Evolutionary conservation across 2,888 invertebrate genomes (phyloP), one percentile per base, ranked within the genome.

Genomic region (Exocentrus adspersus): DNA sequence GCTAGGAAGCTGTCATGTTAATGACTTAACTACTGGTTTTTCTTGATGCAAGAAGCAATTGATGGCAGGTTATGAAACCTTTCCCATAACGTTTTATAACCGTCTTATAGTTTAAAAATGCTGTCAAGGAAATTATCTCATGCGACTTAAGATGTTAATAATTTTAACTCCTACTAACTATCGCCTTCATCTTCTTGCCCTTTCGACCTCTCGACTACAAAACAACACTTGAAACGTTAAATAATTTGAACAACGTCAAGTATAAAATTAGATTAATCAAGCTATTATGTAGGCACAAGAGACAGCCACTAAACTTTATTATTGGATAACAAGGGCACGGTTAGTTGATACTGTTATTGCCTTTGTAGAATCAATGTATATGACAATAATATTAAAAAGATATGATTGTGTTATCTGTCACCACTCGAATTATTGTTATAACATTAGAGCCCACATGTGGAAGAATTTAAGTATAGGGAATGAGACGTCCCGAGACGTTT

Each of bases 321-420:
- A 53, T 53, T 53, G 53, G 21, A 53, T 41, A 53, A 53, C 53
- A 53, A 53, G 53, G 53, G 53, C 53, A 42, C 19, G 24, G 32
- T 53, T 52, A 53, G 20, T 41, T 12, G 21, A 42, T 16, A 53
- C 53, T 41, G 41, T 53, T 53, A 7, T 2, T 37, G 16, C 20
- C 4, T 52, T 20, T 41, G 16, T 14, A 28, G 12, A n/a, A 14
- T 9, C 28, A 14, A 48, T 28, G n/a, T 48, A 48, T 28, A 28
- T 48, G 16, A 16, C 24, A 48, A 48, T 28, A 24, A 24, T 12
- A 24, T 14, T 48, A 24, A 32, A n/a, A 10, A 2, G 7, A 10
- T 32, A 10, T 37, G 12, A 5, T 4, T 28, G 28, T 28, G 28
- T 48, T 24, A 42, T 53, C 42, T 41, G 20, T 21, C 19, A 14